phyloP scores from a whole-genome alignment of 1,140 invertebrate genomes.

The Palaemon carinicauda region DNA sequence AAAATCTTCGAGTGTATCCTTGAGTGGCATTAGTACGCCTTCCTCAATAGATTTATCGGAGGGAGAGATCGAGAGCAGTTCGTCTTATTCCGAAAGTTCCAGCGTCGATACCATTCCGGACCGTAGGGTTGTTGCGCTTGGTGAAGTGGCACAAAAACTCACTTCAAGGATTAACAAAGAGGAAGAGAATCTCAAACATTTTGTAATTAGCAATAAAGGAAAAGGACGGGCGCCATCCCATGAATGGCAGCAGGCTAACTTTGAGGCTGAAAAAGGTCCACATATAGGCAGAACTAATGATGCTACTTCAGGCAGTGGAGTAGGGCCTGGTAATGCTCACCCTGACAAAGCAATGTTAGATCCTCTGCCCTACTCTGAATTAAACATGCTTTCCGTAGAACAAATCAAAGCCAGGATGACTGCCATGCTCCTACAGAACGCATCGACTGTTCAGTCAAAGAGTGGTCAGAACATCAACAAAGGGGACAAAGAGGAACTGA shows the following conservation, averaged over 20 bases:
- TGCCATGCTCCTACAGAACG: slow-evolving; percentile 23
- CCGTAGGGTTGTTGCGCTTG: neutral
- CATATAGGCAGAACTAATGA: neutral
- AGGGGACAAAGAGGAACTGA: neutral
- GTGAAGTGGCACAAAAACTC: slow-evolving; percentile 26
- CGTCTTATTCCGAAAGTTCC: neutral
- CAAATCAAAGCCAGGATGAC: slow-evolving; percentile 44
- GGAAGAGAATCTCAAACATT: neutral
- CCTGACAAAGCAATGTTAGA: neutral
- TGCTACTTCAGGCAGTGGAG: neutral
- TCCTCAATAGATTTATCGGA: slow-evolving; percentile 2
- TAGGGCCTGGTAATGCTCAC: neutral
- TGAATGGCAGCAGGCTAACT: neutral
- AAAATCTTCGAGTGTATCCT: slow-evolving; percentile 32
- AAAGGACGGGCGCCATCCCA: neutral
- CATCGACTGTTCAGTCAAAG: neutral
- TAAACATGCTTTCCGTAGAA: slow-evolving; percentile 27
- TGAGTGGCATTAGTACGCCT: slow-evolving; percentile 18
- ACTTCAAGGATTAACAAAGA: slow-evolving; percentile 15
- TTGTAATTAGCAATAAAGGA: neutral
- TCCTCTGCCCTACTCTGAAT: slow-evolving; percentile 16
- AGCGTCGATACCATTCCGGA: slow-evolving; percentile 17
- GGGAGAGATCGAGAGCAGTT: neutral
- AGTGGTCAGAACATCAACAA: neutral
- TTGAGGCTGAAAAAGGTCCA: neutral